Conservation (phyloP, 1,140 invertebrate genomes). For the Ips nitidus region DNA sequence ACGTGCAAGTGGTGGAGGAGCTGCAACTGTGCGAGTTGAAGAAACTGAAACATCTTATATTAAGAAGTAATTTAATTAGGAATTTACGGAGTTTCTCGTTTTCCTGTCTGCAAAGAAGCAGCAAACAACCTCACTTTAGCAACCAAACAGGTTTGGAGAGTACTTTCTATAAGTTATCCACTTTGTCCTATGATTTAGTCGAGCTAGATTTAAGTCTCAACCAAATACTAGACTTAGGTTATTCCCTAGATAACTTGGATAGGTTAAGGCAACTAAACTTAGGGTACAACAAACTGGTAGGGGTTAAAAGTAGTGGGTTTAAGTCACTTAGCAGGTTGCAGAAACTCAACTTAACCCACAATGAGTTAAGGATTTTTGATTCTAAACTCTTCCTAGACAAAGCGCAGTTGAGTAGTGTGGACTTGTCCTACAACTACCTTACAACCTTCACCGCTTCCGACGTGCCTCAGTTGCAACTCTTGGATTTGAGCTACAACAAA, state of each 20-base stretch:
- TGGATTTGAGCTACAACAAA: constrained; percentile 40
- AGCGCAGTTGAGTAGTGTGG: constrained; percentile 26
- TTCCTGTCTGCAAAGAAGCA: background rate
- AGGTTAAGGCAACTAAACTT: constrained; percentile 36
- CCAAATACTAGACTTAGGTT: constrained; percentile 35
- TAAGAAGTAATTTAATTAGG: constrained; percentile 33
- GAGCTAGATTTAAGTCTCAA: constrained; percentile 44
- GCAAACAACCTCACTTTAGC: constrained; percentile 13
- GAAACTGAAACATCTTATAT: constrained; percentile 36
- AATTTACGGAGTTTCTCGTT: constrained; percentile 25
- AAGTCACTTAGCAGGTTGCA: constrained; percentile 23
- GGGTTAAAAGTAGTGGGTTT: constrained; percentile 22
- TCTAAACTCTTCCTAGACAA: constrained; percentile 28
- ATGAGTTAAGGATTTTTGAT: constrained; percentile 28
- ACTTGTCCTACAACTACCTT: constrained; percentile 40
- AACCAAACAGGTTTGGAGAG: background rate
- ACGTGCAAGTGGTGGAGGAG: constrained; percentile 35
- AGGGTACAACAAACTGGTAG: constrained; percentile 34
- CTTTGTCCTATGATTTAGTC: constrained; percentile 19
- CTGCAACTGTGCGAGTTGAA: constrained; percentile 39
- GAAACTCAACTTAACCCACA: constrained; percentile 28
- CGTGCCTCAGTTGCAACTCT: constrained; percentile 31
- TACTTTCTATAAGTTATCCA: background rate
- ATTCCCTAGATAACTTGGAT: constrained; percentile 34
- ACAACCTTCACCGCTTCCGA: constrained; percentile 18